phyloP scores from a whole-genome alignment of 2,888 invertebrate genomes.

The Lasioglossum morio region DNA sequence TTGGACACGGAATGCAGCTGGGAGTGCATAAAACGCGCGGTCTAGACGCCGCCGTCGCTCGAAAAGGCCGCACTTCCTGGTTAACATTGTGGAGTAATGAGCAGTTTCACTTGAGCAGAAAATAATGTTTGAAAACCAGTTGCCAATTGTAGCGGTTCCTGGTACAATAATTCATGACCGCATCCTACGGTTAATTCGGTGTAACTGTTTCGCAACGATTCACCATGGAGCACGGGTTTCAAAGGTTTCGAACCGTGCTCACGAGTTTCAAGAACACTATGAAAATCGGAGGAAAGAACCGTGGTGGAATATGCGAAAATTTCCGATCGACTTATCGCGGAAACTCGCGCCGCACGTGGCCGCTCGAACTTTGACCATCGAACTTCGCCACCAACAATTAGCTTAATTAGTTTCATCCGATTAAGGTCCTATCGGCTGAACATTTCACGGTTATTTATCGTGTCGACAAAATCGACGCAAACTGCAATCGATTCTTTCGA shows the following conservation, averaged over 20 bases:
- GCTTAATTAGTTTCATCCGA: conserved; percentile 7
- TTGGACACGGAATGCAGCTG: background rate
- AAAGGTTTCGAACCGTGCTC: conserved; percentile 4
- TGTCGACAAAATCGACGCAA: background rate
- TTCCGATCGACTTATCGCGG: conserved; percentile 33
- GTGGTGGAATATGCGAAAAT: conserved; percentile 22
- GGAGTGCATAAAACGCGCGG: background rate
- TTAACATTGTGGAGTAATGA: background rate
- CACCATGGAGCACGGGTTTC: background rate
- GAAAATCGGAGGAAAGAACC: conserved; percentile 22
- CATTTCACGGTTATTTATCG: conserved; percentile 4
- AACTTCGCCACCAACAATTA: conserved; percentile 59
- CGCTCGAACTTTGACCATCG: conserved; percentile 62
- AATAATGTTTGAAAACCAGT: conserved; percentile 6
- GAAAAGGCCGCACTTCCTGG: background rate
- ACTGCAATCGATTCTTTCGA: background rate
- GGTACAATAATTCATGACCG: conserved; percentile 8
- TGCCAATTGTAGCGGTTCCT: conserved; percentile 1
- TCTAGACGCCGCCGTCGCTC: background rate
- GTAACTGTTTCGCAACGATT: conserved; percentile 5
- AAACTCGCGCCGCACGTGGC: conserved; percentile 33
- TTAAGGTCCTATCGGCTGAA: conserved; percentile 1
- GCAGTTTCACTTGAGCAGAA: conserved; percentile 10
- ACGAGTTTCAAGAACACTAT: background rate
- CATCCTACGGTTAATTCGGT: conserved; percentile 10